phyloP scores from a whole-genome alignment of 2,113 vertebrate species.

The Silurus asotus region DNA sequence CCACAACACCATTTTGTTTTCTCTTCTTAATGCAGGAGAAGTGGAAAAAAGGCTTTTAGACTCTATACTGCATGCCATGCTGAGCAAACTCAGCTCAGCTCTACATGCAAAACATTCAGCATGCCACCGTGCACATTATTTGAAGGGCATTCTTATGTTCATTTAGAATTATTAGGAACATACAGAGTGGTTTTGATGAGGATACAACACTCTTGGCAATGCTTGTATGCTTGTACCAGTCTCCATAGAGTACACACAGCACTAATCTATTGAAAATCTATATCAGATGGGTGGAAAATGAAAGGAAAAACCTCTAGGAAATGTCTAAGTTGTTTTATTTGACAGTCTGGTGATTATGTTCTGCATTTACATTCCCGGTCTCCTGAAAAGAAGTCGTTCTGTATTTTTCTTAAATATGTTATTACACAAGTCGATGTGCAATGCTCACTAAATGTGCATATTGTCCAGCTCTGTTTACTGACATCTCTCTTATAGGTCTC shows the following conservation, averaged over 20 bases:
- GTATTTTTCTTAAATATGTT: background rate
- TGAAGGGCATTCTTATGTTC: slow-evolving; percentile 21
- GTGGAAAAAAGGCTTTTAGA: background rate
- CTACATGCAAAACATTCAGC: slow-evolving; percentile 29
- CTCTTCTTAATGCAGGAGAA: background rate
- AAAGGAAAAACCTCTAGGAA: background rate
- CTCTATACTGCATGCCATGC: slow-evolving; percentile 30
- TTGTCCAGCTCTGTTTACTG: background rate
- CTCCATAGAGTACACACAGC: background rate
- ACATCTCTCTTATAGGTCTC: background rate
- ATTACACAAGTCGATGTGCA: background rate
- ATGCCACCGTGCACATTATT: slow-evolving; percentile 21
- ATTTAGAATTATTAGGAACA: background rate
- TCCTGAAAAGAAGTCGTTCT: background rate
- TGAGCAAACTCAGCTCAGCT: slow-evolving; percentile 9
- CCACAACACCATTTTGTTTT: slow-evolving; percentile 5
- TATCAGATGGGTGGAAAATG: background rate
- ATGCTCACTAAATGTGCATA: background rate
- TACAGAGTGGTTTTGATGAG: background rate
- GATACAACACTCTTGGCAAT: background rate
- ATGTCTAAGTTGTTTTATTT: background rate
- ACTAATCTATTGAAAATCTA: background rate
- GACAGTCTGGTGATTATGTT: background rate
- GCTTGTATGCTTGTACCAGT: background rate
- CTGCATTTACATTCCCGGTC: background rate